Conservation (phyloP, 2,797 vertebrate species). For the Tokudaia muenninki region DNA sequence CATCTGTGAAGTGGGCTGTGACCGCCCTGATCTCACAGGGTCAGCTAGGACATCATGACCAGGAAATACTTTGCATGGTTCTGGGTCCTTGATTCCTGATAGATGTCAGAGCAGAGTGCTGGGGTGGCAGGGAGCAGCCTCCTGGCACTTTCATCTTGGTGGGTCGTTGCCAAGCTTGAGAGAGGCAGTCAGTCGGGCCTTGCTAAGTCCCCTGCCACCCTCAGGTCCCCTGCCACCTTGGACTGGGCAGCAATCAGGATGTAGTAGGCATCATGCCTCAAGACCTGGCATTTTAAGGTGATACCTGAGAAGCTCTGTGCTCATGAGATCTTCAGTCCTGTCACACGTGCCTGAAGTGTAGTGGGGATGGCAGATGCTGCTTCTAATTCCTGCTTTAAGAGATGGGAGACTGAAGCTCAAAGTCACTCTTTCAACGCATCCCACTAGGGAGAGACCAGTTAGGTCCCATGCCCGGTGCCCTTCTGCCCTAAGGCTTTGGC, state of each 20-base stretch:
- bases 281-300: not conserved
- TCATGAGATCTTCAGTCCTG: rapidly evolving
- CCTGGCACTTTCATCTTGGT: not conserved
- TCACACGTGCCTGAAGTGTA: rapidly evolving
- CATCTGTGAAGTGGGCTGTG: not conserved
- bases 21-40: not conserved
- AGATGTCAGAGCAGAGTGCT: rapidly evolving
- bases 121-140: not conserved
- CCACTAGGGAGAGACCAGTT: not conserved
- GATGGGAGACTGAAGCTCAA: not conserved
- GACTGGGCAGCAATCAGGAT: not conserved
- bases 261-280: not conserved
- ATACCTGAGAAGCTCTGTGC: rapidly evolving
- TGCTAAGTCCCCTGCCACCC: not conserved
- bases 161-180: not conserved
- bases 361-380: not conserved
- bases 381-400: not conserved
- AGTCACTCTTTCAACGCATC: not conserved
- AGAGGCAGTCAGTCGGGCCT: not conserved
- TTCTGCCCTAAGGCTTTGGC: not conserved
- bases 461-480: not conserved
- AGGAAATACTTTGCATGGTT: not conserved
- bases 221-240: not conserved
- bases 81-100: rapidly evolving
- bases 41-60: rapidly evolving